Evolutionary conservation across 2,888 invertebrate genomes (phyloP).

Genomic region (Agrochola lychnidis): DNA sequence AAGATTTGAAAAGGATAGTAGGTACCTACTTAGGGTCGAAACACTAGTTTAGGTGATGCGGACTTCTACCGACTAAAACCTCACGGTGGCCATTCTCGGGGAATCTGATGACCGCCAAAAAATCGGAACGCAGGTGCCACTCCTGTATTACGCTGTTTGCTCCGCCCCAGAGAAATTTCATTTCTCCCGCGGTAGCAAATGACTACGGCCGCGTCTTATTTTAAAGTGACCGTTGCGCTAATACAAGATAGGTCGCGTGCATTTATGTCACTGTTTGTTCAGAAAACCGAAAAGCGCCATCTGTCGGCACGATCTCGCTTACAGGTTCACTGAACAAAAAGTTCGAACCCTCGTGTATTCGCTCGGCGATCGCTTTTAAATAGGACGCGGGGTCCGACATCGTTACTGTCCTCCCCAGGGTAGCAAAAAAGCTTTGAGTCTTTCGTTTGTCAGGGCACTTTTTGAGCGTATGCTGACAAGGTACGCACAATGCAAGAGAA

Average conservation of each 20-base stretch:
- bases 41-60: not conserved
- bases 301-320: too few relatives aligned
- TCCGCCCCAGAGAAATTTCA: not conserved
- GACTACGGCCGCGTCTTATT: not conserved
- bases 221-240: too few relatives aligned
- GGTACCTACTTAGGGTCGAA: not conserved
- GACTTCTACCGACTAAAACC: not conserved
- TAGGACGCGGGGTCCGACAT: not conserved
- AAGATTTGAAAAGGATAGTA: not conserved
- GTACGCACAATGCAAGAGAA: not conserved
- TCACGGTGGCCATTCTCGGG: not conserved
- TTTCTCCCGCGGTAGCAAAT: not conserved
- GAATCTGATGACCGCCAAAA: too few relatives aligned
- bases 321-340: too few relatives aligned
- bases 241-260: too few relatives aligned
- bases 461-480: not conserved
- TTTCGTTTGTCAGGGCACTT: not conserved
- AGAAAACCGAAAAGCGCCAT: too few relatives aligned
- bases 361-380: too few relatives aligned
- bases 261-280: too few relatives aligned
- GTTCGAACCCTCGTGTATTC: too few relatives aligned
- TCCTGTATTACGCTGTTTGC: not conserved
- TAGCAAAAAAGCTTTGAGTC: not conserved
- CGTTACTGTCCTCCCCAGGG: not conserved
- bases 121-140: not conserved